Evolutionary conservation across 1,140 invertebrate genomes (phyloP).

Genomic region (Diploscapter pachys): DNA sequence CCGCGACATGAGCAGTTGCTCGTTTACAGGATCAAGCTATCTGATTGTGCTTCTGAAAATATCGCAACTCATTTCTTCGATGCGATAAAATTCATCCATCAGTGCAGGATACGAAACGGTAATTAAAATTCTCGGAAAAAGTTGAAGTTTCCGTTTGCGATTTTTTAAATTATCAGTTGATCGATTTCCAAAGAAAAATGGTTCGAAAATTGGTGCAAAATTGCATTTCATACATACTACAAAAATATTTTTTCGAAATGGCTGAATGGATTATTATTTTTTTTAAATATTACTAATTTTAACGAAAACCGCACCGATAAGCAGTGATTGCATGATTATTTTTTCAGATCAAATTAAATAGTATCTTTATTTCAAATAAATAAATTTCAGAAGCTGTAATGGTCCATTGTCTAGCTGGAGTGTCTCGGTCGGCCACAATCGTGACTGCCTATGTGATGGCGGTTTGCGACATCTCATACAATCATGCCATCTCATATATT

Average conservation of each 20-base stretch:
- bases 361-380: too few species aligned
- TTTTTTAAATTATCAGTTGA: too few species aligned
- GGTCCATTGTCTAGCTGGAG: conserved; percentile 96
- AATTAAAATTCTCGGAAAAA: not conserved
- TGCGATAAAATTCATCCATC: conserved; percentile 16
- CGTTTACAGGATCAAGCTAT: not conserved
- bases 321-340: conserved; percentile 2
- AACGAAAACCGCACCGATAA: not conserved
- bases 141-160: not conserved
- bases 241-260: not conserved
- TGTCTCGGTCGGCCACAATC: conserved; percentile 89
- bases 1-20: not conserved
- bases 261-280: not conserved
- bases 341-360: not conserved
- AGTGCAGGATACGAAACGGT: conserved; percentile 9
- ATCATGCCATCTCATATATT: conserved; percentile 80
- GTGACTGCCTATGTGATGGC: conserved; percentile 98
- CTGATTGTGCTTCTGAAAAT: not conserved
- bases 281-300: conserved; percentile 5
- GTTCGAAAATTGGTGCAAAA: not conserved
- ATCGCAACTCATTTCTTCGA: conserved; percentile 2
- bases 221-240: not conserved
- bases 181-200: not conserved
- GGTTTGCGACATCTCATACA: conserved; percentile 85
- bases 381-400: conserved; percentile 63